Evolutionary conservation across 2,797 vertebrate genomes (phyloP), one percentile per base, ranked within the genome.

Genomic region (Coregonus suidteri): DNA sequence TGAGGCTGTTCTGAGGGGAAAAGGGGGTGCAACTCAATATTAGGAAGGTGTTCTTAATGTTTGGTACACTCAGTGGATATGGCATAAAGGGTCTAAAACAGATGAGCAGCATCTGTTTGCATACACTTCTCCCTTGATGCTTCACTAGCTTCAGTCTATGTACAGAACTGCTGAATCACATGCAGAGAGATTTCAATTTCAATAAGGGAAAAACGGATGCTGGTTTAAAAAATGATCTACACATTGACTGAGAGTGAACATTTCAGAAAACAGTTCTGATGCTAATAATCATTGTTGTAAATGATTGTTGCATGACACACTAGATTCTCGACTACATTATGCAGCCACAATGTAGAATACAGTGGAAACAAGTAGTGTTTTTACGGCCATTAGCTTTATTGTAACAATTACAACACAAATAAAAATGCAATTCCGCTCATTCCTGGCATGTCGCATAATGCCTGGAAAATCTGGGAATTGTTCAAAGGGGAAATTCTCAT

Each of bases 401-500:
- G 53, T 56, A 56, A 62, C 56, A 62, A 62, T 75, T 30, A 80
- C 77, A 70, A 53, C 71, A 75, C 71, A 35, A 71, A 62, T 62
- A 62, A n/a, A 62, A 62, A 62, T 62, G n/a, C n/a, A 20, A 20
- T 62, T 62, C 56, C 6, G n/a, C 68, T 73, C 30, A 31, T 74
- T 73, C 73, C 79, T 86, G 82, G 77, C 67, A 74, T 37, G 75
- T 52, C 56, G 6, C 56, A 62, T n/a, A 62, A 7, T 62, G n/a
- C 56, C 56, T 62, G 18, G n/a, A 20, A 62, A 62, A 62, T 76
- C 30, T n/a, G 9, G 18, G 51, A 56, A 51, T 62, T 20, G 66
- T 75, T 74, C 69, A 59, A 77, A 83, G 80, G 65, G 62, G 41
- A 31, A 69, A 68, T 75, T 78, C 59, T 85, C 47, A 25, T 83